Evolutionary conservation across 2,888 invertebrate genomes (phyloP).

Genomic region (Halocaridina rubra): DNA sequence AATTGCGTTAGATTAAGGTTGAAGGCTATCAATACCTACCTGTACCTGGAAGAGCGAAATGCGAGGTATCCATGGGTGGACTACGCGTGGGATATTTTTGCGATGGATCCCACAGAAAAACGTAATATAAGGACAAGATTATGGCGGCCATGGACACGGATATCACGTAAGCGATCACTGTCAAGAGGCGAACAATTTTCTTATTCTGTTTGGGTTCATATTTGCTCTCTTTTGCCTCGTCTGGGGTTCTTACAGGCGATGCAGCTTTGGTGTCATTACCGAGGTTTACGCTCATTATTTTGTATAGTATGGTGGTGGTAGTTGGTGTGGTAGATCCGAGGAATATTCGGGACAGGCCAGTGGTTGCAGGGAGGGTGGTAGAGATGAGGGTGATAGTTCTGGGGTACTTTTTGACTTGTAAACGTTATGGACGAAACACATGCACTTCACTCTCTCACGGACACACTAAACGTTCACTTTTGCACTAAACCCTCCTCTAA

Average conservation of each 20-base stretch:
- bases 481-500: too few species aligned
- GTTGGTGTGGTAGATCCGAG: not conserved
- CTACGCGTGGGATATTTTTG: conserved; percentile 28
- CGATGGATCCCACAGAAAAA: conserved; percentile 89
- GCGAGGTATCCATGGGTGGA: not conserved
- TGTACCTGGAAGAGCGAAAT: not conserved
- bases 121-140: conserved; percentile 92
- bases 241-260: conserved; percentile 42
- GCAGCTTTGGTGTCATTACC: conserved; percentile 51
- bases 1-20: too few species aligned
- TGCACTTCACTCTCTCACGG: not conserved
- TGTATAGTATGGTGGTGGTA: conserved; percentile 51
- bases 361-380: conserved; percentile 17
- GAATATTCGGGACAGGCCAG: not conserved
- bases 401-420: not conserved
- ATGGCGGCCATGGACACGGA: conserved; percentile 94
- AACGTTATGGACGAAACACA: not conserved
- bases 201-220: conserved; percentile 65
- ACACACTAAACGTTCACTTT: not conserved
- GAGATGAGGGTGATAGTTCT: not conserved
- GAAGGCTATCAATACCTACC: too few species aligned
- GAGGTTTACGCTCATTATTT: conserved; percentile 54
- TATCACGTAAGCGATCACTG: conserved; percentile 92
- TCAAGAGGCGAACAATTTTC: conserved; percentile 83
- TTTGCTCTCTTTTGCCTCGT: conserved; percentile 43